phyloP scores from a whole-genome alignment of 2,888 invertebrate genomes.

The Plemyria rubiginata region DNA sequence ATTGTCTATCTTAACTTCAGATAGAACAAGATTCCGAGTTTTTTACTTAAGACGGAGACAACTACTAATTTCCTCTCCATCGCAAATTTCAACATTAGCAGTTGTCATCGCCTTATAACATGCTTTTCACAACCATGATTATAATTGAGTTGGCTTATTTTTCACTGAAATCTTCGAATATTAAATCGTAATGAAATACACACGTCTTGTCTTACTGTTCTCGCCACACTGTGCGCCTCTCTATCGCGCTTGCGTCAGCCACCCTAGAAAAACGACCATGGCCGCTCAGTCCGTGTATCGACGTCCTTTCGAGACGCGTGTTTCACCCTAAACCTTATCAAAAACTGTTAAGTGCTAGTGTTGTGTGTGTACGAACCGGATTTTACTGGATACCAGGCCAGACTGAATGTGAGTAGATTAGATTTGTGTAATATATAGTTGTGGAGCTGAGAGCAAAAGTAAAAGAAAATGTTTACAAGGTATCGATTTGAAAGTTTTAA shows the following conservation, averaged over 20 bases:
- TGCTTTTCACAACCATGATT: no score
- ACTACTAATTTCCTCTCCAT: no score
- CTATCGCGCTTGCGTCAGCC: constrained; percentile 67
- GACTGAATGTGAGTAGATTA: constrained; percentile 64
- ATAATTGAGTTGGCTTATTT: no score
- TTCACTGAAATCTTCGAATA: no score
- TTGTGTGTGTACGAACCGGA: constrained; percentile 53
- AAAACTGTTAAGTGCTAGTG: constrained; percentile 40
- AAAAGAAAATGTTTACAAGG: constrained; percentile 17
- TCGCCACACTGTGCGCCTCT: constrained; percentile 21
- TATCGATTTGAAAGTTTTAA: constrained; percentile 34
- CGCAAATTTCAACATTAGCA: no score
- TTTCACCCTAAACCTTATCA: constrained; percentile 47
- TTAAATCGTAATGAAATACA: background rate
- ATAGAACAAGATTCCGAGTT: no score
- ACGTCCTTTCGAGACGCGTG: constrained; percentile 62
- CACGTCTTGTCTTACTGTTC: constrained; percentile 29
- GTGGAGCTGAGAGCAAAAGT: background rate
- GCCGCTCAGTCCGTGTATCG: constrained; percentile 77
- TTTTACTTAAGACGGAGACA: no score
- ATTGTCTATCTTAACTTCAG: no score
- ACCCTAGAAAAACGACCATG: constrained; percentile 77
- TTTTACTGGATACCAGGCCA: constrained; percentile 58
- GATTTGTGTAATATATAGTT: background rate
- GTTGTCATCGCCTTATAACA: no score